Evolutionary conservation across 2,888 invertebrate genomes (phyloP).

Genomic region (Morinoia aosen): DNA sequence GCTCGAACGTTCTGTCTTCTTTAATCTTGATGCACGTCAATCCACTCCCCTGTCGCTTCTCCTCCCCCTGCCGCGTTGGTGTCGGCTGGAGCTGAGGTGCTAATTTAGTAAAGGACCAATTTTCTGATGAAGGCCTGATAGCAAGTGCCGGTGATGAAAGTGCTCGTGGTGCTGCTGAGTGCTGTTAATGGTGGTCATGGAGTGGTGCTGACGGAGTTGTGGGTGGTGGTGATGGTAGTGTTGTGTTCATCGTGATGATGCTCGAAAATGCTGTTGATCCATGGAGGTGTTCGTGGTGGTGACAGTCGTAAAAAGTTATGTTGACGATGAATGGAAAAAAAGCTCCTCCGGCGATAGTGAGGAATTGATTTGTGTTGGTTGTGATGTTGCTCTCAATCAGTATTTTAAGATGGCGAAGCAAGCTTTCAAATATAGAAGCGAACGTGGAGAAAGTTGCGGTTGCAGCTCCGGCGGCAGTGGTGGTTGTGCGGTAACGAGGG

Average conservation of each 20-base stretch:
- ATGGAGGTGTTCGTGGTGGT: not conserved
- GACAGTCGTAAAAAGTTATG: not conserved
- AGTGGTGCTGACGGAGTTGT: not conserved
- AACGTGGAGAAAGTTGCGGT: not conserved
- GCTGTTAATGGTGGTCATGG: not conserved
- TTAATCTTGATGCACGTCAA: slow-evolving; percentile 7
- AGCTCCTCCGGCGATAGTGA: not conserved
- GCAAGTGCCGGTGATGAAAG: not conserved
- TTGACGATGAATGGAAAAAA: not conserved
- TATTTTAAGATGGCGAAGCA: not conserved
- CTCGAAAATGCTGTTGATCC: not conserved
- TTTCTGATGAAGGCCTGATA: slow-evolving; percentile 41
- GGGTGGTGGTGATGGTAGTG: not conserved
- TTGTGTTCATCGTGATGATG: not conserved
- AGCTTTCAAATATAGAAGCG: not conserved
- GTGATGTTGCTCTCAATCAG: not conserved
- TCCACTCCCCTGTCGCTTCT: slow-evolving; percentile 5
- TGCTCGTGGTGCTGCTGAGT: not conserved
- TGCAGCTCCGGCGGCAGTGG: not conserved
- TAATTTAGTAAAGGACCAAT: slow-evolving; percentile 51
- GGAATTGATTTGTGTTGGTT: not conserved
- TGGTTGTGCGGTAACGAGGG: not conserved
- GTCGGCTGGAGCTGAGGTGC: not conserved
- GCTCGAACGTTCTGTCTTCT: slow-evolving; percentile 20
- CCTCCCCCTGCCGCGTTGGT: not conserved